Evolutionary conservation across 2,797 vertebrate genomes (phyloP), one percentile per base, ranked within the genome.

Genomic region (Tokudaia muenninki): DNA sequence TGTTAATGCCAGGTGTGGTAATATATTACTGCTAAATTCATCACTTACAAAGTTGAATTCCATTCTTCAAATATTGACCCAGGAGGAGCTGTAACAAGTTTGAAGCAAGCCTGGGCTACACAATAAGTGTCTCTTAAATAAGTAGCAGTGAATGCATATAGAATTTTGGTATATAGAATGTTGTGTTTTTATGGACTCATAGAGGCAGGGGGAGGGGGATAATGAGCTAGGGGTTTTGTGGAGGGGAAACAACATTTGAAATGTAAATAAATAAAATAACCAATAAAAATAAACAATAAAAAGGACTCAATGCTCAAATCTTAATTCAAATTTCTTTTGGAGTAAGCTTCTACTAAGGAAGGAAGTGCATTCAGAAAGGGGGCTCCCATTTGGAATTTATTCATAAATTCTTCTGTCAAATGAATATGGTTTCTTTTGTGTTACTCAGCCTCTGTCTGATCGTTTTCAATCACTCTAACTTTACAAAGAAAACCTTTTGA

Each of bases 171-270:
- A 37, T 77, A 5, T 94, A 24, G 8, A 11, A 7, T 65, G 47
- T 84, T 63, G 52, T 78, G 72, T 75, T 91, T 83, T 96, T 57
- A 92, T 34, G 37, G 12, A 92, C n/a, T 94, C n/a, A 37, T 37
- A 9, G 67, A 72, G 67, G 17, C 34, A 72, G 67, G 7, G 34
- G 34, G 34, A 34, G 4, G 31, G 31, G 13, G 34, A n/a, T 31
- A 11, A 29, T 63, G 34, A 16, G 3, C n/a, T n/a, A 19, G 16
- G 16, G 67, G 67, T 16, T 37, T 67, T 72, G n/a, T 3, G 8
- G 34, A 72, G 70, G 67, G 16, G n/a, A 72, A 72, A 21, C 63
- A 65, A 10, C 17, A 21, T 72, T 37, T 72, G 70, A 37, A 72
- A 37, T 37, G 17, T 72, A 37, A 37, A n/a, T 72, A 72, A 10